These are phyloP conservation scores for Phataginus tetradactyla DNA, from an alignment of 2,797 vertebrate species.

Conservation along the genomic window DNA sequence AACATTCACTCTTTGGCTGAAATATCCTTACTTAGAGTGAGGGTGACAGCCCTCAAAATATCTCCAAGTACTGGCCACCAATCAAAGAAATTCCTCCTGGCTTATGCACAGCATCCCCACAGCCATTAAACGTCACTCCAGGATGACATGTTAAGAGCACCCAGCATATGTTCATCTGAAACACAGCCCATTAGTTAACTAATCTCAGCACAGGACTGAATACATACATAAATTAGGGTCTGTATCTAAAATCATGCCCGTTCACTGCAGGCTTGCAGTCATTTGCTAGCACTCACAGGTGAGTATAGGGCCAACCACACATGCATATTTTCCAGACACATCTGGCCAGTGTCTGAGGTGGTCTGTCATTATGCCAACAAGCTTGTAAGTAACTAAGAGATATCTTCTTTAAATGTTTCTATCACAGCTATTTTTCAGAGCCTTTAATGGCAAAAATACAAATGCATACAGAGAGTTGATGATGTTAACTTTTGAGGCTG, in stretches of 20 bases:
- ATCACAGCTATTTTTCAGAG: not conserved
- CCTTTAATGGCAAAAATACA: not conserved
- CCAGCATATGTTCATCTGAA: slow-evolving; percentile 59
- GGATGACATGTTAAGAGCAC: slow-evolving; percentile 31
- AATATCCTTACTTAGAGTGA: slow-evolving; percentile 14
- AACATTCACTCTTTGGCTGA: slow-evolving; percentile 33
- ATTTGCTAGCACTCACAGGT: not conserved
- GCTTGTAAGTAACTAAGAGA: not conserved
- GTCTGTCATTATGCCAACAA: not conserved
- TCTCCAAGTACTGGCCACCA: slow-evolving; percentile 61
- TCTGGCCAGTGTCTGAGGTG: not conserved
- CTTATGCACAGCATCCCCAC: not conserved
- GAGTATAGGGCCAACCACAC: not conserved
- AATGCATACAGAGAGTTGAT: not conserved
- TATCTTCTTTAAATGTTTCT: not conserved
- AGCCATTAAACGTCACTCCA: slow-evolving; percentile 63
- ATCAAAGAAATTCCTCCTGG: slow-evolving; percentile 59
- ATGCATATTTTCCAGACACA: slow-evolving; percentile 30
- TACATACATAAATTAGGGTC: not conserved
- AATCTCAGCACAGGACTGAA: slow-evolving; percentile 57
- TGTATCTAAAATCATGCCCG: not conserved
- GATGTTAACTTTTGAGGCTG: not conserved
- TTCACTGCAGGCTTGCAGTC: not conserved
- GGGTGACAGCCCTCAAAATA: slow-evolving; percentile 27
- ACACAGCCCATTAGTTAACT: not conserved